phyloP scores from a whole-genome alignment of 1,140 invertebrate species.

The Goniozus legneri region DNA sequence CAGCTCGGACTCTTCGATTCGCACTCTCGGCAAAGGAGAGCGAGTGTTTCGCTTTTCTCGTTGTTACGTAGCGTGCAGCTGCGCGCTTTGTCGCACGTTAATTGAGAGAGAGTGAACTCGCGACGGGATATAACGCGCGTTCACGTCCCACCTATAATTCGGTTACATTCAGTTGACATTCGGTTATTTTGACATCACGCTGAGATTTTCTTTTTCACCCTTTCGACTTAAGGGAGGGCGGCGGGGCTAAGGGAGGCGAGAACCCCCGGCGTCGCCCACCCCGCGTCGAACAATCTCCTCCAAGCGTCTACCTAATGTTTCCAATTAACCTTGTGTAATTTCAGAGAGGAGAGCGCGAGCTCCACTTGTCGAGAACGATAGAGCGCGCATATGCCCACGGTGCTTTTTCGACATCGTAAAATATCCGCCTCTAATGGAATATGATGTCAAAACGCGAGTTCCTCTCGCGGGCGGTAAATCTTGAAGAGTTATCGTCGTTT shows the following conservation, averaged over 20 bases:
- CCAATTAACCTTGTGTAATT: too few relatives aligned
- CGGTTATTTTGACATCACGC: constrained; percentile 47
- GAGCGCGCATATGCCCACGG: constrained; percentile 15
- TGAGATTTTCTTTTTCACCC: constrained; percentile 17
- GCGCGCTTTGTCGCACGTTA: constrained; percentile 17
- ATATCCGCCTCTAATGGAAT: constrained; percentile 44
- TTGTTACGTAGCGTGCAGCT: constrained; percentile 14
- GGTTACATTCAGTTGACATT: constrained; percentile 48
- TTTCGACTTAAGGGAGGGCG: constrained; percentile 9
- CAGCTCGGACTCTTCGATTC: too few relatives aligned
- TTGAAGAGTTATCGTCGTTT: constrained; percentile 50
- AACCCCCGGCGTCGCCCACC: background rate
- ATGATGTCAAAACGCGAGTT: constrained; percentile 45
- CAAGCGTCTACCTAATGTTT: too few relatives aligned
- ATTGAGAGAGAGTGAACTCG: constrained; percentile 34
- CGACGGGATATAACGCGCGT: constrained; percentile 25
- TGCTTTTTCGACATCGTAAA: constrained; percentile 35
- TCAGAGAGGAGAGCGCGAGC: too few relatives aligned
- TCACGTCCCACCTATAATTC: constrained; percentile 38
- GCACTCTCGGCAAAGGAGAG: too few relatives aligned
- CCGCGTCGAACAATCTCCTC: background rate
- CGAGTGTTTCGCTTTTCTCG: too few relatives aligned
- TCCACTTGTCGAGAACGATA: too few relatives aligned
- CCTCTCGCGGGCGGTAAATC: constrained; percentile 45
- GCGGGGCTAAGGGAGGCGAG: constrained; percentile 3